Conservation (phyloP, 2,113 vertebrate species). For the Dendropsophus ebraccatus region DNA sequence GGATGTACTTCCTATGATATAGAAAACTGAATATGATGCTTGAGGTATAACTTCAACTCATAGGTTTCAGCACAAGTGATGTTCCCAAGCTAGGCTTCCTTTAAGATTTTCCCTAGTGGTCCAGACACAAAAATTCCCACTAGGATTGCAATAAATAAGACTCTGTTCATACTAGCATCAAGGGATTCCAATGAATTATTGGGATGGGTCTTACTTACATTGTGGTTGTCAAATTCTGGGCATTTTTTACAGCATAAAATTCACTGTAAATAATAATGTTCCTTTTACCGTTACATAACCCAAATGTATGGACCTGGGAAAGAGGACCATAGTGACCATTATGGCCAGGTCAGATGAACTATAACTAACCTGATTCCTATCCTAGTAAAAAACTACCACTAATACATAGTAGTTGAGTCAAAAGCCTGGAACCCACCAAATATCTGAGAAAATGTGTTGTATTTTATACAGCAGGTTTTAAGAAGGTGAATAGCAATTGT, state of each 20-base stretch:
- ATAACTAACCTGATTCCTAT: too few relatives aligned
- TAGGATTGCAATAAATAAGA: background rate
- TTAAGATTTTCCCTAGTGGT: too few relatives aligned
- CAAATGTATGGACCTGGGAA: too few relatives aligned
- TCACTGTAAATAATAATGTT: too few relatives aligned
- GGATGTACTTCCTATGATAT: too few relatives aligned
- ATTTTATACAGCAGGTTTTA: background rate
- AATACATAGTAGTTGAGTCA: background rate
- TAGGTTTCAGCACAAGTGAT: background rate
- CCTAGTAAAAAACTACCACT: too few relatives aligned
- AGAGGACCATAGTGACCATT: background rate
- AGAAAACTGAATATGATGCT: background rate
- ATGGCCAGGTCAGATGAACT: background rate
- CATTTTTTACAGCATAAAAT: too few relatives aligned
- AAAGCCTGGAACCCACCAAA: background rate
- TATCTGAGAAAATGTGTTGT: background rate
- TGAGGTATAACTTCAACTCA: background rate
- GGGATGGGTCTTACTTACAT: background rate
- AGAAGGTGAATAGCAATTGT: background rate
- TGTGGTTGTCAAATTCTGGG: too few relatives aligned
- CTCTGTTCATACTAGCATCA: too few relatives aligned
- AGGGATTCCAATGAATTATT: background rate
- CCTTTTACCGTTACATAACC: background rate
- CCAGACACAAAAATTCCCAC: too few relatives aligned
- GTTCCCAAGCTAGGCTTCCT: background rate